Percentiles rank a stretch among this genome's conserved stretches.
These are phyloP conservation scores for Noctuana brunneofusca DNA, from an alignment of 2,888 invertebrate species.

Conservation along the genomic window DNA sequence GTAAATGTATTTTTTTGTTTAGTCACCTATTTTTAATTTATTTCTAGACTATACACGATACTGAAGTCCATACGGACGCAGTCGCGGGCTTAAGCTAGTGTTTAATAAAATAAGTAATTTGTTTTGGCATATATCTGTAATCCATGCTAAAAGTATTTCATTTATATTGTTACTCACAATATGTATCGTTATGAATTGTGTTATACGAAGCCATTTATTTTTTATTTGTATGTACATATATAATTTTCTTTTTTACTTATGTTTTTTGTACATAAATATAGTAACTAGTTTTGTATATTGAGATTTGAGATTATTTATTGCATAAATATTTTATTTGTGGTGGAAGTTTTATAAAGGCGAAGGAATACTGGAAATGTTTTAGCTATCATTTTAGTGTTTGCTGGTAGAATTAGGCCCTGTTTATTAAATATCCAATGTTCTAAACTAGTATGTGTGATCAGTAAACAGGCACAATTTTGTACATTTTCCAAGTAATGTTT, in stretches of 20 bases:
- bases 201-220: background rate
- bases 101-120: too few species aligned
- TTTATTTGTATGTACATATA: too few species aligned
- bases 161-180: too few species aligned
- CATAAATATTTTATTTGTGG: background rate
- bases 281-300: constrained; percentile 29
- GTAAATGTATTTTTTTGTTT: too few species aligned
- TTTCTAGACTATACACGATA: too few species aligned
- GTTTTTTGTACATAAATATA: constrained; percentile 39
- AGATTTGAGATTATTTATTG: constrained; percentile 38
- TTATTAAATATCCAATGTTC: constrained; percentile 11
- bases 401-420: background rate
- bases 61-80: too few species aligned
- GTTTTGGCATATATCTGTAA: too few species aligned
- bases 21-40: too few species aligned
- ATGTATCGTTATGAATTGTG: background rate
- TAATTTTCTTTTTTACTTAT: background rate
- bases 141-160: too few species aligned
- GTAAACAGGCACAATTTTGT: constrained; percentile 76
- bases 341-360: background rate
- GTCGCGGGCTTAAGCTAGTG: too few species aligned
- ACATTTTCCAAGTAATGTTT: constrained; percentile 80
- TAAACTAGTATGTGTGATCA: constrained; percentile 36
- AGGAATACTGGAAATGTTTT: background rate
- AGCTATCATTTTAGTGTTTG: constrained; percentile 3